A percentile compares a stretch with the other conserved stretches of the same genome.
Evolutionary conservation across 2,888 invertebrate genomes (phyloP).

Genomic region (Diabrotica balteata): DNA sequence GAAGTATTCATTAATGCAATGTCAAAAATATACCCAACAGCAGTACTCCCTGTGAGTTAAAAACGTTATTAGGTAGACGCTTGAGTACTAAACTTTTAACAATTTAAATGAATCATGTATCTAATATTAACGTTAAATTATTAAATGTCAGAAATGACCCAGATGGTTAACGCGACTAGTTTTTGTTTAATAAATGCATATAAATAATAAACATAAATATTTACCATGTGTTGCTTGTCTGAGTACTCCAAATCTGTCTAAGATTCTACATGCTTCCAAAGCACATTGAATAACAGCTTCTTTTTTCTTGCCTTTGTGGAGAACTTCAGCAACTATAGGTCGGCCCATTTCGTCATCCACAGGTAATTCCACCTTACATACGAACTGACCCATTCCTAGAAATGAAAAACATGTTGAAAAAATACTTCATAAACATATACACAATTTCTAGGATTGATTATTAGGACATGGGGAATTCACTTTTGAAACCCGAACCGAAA

Average conservation of each 20-base stretch:
- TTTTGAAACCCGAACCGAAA: no score
- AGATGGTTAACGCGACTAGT: neutral
- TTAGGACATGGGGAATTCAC: no score
- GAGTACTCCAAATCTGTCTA: slow-evolving; percentile 87
- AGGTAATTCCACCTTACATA: slow-evolving; percentile 84
- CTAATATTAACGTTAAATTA: no score
- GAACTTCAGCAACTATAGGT: slow-evolving; percentile 82
- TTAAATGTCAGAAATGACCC: no score
- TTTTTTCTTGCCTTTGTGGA: slow-evolving; percentile 91
- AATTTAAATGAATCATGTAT: no score
- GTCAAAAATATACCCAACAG: no score
- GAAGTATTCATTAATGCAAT: no score
- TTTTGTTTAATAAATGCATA: neutral
- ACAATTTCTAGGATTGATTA: no score
- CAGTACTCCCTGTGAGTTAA: no score
- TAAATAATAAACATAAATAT: neutral
- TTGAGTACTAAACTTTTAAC: no score
- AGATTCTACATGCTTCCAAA: slow-evolving; percentile 89
- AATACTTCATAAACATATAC: neutral
- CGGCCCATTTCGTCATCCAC: slow-evolving; percentile 79
- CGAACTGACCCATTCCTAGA: slow-evolving; percentile 74
- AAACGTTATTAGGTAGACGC: no score
- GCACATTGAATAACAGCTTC: slow-evolving; percentile 94
- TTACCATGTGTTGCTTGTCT: slow-evolving; percentile 86
- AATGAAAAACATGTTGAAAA: slow-evolving; percentile 1